Percentiles rank a stretch among this genome's conserved stretches.
Evolutionary conservation across 1,140 invertebrate species (phyloP).

Genomic region (Telenomus remus): DNA sequence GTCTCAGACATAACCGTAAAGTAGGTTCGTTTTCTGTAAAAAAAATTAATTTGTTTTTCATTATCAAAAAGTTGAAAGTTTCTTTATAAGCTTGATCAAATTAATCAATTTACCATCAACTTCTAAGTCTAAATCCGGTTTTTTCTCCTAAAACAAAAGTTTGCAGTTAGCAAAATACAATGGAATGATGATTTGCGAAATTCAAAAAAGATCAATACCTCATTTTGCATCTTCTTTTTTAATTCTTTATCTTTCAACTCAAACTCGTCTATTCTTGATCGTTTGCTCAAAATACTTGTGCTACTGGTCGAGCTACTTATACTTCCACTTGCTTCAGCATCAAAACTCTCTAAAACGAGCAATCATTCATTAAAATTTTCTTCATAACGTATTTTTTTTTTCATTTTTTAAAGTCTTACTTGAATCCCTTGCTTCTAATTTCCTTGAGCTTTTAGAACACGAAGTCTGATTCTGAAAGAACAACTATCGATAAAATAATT

Average conservation of each 20-base stretch:
- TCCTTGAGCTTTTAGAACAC: constrained; percentile 42
- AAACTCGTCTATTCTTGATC: constrained; percentile 66
- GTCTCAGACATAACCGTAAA: constrained; percentile 69
- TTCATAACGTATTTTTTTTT: background rate
- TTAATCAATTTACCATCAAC: constrained; percentile 25
- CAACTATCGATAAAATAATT: constrained; percentile 22
- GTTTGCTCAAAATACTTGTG: constrained; percentile 64
- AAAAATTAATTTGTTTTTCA: background rate
- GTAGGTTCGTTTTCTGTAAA: constrained; percentile 57
- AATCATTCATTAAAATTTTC: background rate
- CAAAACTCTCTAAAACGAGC: constrained; percentile 43
- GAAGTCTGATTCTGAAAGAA: constrained; percentile 31
- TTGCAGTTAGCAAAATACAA: too few relatives aligned
- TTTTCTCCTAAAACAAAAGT: constrained; percentile 29
- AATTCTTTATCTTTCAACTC: constrained; percentile 59
- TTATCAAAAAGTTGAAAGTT: too few relatives aligned
- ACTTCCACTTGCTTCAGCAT: constrained; percentile 61
- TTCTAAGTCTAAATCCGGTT: constrained; percentile 22
- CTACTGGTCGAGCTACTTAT: constrained; percentile 56
- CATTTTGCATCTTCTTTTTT: constrained; percentile 43
- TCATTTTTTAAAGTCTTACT: constrained; percentile 33
- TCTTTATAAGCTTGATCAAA: too few relatives aligned
- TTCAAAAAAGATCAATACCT: constrained; percentile 19
- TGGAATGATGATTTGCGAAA: too few relatives aligned
- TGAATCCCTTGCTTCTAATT: constrained; percentile 42